Evolutionary conservation across 2,888 invertebrate genomes (phyloP).

Genomic region (Stenoptilia bipunctidactyla): DNA sequence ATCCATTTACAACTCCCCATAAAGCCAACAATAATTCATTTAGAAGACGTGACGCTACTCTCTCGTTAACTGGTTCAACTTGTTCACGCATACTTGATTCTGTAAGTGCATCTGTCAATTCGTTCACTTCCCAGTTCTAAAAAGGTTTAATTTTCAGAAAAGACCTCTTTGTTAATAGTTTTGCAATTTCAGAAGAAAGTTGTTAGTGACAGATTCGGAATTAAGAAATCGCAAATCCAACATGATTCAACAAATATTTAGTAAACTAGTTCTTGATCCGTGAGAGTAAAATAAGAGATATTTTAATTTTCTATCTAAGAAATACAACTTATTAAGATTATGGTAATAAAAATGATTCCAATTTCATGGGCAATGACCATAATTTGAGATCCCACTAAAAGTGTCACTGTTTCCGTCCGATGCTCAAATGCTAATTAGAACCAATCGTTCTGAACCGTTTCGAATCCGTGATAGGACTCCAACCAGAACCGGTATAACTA

Average conservation of each 20-base stretch:
- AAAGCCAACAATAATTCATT: conserved; percentile 71
- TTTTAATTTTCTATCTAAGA: background rate
- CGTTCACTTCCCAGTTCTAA: too few species aligned
- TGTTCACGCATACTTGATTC: conserved; percentile 38
- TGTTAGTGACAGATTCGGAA: too few species aligned
- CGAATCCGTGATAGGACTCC: background rate
- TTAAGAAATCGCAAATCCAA: too few species aligned
- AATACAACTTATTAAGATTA: background rate
- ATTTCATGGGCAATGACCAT: conserved; percentile 4
- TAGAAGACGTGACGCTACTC: conserved; percentile 69
- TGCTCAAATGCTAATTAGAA: conserved; percentile 26
- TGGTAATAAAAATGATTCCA: background rate
- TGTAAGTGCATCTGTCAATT: conserved; percentile 7
- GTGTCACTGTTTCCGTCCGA: background rate
- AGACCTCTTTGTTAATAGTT: too few species aligned
- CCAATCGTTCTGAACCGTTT: background rate
- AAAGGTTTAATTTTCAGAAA: too few species aligned
- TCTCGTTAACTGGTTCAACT: conserved; percentile 60
- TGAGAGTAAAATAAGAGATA: background rate
- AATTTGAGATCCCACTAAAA: conserved; percentile 2
- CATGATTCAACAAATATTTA: background rate
- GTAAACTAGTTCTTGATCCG: background rate
- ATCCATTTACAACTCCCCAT: conserved; percentile 66
- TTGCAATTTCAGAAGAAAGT: too few species aligned
- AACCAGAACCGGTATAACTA: conserved; percentile 46